A percentile compares a stretch with the other conserved stretches of the same genome.
These are phyloP conservation scores for Drosophila merina DNA, from an alignment of 2,888 invertebrate species.

Conservation along the genomic window DNA sequence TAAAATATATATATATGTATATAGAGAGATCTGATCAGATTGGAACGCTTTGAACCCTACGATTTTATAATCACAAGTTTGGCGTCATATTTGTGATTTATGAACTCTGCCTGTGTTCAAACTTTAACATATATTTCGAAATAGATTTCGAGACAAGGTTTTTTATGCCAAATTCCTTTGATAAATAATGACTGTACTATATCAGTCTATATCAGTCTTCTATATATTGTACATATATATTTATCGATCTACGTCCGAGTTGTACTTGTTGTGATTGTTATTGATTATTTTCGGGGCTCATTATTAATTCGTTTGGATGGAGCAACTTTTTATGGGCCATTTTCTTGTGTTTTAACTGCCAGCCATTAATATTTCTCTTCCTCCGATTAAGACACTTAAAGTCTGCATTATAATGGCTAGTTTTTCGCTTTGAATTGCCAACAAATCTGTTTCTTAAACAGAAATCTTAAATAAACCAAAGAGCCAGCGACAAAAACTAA, in stretches of 20 bases:
- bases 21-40: background rate
- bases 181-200: background rate
- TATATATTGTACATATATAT: too few relatives aligned
- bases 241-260: too few relatives aligned
- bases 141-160: background rate
- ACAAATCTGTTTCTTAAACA: too few relatives aligned
- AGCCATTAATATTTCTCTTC: constrained; percentile 5
- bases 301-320: constrained; percentile 1
- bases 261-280: background rate
- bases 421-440: too few relatives aligned
- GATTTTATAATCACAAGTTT: background rate
- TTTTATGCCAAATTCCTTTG: background rate
- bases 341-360: background rate
- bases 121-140: background rate
- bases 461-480: too few relatives aligned
- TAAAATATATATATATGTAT: background rate
- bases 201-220: background rate
- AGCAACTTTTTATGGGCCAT: background rate
- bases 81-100: constrained; percentile 3
- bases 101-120: constrained; percentile 2
- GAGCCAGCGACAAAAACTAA: constrained; percentile 40
- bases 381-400: background rate
- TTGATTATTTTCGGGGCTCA: background rate
- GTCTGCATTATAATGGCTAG: background rate
- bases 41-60: background rate